Evolutionary conservation across 2,113 vertebrate species (phyloP), one percentile per base, ranked within the genome.

Genomic region (Scolopax mira): DNA sequence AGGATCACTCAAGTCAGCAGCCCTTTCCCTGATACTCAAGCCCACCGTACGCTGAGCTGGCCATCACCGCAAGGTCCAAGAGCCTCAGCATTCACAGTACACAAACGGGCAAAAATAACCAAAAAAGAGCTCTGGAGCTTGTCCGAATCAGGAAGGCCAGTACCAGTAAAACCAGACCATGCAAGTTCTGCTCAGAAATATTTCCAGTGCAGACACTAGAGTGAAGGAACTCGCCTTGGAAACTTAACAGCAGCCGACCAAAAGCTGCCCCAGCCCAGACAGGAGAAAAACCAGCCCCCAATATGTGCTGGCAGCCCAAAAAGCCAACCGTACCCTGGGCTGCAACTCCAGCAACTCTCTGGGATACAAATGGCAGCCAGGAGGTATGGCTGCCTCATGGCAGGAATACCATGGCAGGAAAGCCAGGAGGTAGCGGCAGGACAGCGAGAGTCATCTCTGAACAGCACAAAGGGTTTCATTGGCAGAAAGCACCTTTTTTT

Each of bases 11-110:
- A 14, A 79, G 10, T 1, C 48, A 49, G 52, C n/a, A 52, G 64
- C 33, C 12, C 1, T 15, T 16, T 30, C 31, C n/a, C 33, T 7
- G 1, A 0, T 1, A 7, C 5, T 4, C 14, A 49, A 89, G 12
- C 35, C 37, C 5, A 3, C n/a, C 9, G 16, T 14, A 7, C 1
- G 1, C 67, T 6, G 27, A 35, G 49, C 69, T 16, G 30, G 55
- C 2, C 3, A 23, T n/a, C 31, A 18, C 72, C 1, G 8, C 55
- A 21, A 33, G 16, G 55, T 15, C 31, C 0, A 0, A 62, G 22
- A 24, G 28, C 19, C 17, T 39, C 19, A 6, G 11, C 10, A 1
- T 7, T 55, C 21, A 11, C 18, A 27, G 35, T 5, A 23, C 31
- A 9, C 57, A 28, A n/a, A 46, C 1, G 0, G 62, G 17, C n/a